Evolutionary conservation across 2,797 vertebrate genomes (phyloP), one percentile per base, ranked within the genome.

Genomic region (Dryobates pubescens): DNA sequence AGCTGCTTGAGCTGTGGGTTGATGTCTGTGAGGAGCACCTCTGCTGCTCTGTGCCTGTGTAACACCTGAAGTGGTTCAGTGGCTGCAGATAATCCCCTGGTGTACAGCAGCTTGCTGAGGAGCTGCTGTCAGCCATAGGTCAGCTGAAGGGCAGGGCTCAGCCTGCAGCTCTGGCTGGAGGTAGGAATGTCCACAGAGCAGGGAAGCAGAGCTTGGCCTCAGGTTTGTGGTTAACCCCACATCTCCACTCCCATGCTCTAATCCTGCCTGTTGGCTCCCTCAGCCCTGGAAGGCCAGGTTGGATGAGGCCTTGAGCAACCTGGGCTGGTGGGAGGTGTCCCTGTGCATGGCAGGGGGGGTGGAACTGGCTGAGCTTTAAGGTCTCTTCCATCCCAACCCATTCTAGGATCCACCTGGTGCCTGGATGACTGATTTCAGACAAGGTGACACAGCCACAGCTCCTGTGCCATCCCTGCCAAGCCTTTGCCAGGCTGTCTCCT

Each of bases 131-230:
- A 49, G 1, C 24, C 29, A 0, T 5, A 14, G 75, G 71, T 80
- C 45, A 73, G 65, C 57, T 56, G 3, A 30, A 74, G 79, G 57
- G 38, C 45, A 81, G 53, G 79, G 61, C 80, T 84, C 70, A 30
- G 2, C 58, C 4, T 7, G 13, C 27, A 24, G 69, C 36, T 10
- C 30, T 68, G 54, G 4, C 58, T 14, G 10, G 9, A 4, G 0
- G 15, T 7, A 27, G 80, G 53, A 59, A 49, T 3, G 30, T 8
- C 6, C 2, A 2, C 14, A 7, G 41, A 1, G 4, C 6, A 43
- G 41, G 70, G 69, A 53, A 47, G 6, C 3, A 7, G 18, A 12
- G 2, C 64, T 71, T 34, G 47, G n/a, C 18, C 34, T 69, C 6
- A 2, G 15, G 19, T 45, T n/a, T 9, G 3, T 53, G 54, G 29